phyloP scores from a whole-genome alignment of 2,888 invertebrate species.

The Julus scanicus region DNA sequence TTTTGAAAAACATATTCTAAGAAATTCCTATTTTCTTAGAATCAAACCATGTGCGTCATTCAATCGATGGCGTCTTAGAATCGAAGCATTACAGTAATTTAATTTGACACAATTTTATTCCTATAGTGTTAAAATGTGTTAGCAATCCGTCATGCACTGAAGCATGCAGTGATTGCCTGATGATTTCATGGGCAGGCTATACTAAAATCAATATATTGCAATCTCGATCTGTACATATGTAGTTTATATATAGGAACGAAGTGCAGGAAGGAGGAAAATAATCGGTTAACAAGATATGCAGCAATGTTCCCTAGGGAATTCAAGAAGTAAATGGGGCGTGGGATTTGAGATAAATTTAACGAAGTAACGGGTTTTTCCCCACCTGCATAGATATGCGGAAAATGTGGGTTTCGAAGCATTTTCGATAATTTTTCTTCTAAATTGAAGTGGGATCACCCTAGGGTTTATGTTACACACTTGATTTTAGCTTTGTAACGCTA shows the following conservation, averaged over 20 bases:
- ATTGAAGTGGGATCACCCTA: not conserved
- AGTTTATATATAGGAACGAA: not conserved
- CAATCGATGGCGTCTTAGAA: no score
- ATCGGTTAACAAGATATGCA: not conserved
- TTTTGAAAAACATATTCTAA: no score
- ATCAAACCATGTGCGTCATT: no score
- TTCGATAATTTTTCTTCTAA: constrained; percentile 13
- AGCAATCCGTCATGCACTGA: not conserved
- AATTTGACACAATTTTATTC: no score
- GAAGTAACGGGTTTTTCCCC: not conserved
- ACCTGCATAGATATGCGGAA: not conserved
- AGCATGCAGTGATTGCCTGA: not conserved
- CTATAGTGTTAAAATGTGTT: not conserved
- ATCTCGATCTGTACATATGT: not conserved
- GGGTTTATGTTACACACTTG: not conserved
- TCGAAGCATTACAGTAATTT: no score
- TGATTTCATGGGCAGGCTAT: not conserved
- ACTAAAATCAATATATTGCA: not conserved
- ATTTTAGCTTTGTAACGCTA: constrained; percentile 12
- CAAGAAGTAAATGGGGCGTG: not conserved
- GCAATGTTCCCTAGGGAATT: not conserved
- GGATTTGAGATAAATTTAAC: constrained; percentile 24
- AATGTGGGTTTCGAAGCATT: not conserved
- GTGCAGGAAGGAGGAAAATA: not conserved
- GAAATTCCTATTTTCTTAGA: no score